Evolutionary conservation across 2,888 invertebrate species (phyloP).

Genomic region (Odontocerum albicorne): DNA sequence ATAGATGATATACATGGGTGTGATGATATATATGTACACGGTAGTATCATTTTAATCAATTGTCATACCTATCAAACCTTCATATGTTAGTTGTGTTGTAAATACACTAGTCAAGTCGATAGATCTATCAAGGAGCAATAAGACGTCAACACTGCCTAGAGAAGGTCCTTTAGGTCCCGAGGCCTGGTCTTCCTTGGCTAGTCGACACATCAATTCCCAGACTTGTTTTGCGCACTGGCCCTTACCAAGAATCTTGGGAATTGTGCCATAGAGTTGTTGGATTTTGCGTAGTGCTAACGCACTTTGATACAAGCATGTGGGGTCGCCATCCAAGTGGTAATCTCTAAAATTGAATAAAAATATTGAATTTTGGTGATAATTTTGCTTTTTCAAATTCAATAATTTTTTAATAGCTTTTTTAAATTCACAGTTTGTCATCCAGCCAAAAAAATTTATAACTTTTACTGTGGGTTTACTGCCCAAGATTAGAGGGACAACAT

Average conservation of each 20-base stretch:
- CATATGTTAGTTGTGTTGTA: slow-evolving; percentile 94
- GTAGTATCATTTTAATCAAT: neutral
- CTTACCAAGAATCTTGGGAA: slow-evolving; percentile 87
- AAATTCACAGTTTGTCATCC: too few relatives aligned
- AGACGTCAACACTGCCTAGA: slow-evolving; percentile 78
- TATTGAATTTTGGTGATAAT: too few relatives aligned
- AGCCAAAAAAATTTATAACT: too few relatives aligned
- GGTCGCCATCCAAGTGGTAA: slow-evolving; percentile 86
- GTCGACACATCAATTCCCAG: slow-evolving; percentile 79
- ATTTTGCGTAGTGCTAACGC: slow-evolving; percentile 85
- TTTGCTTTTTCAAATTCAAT: too few relatives aligned
- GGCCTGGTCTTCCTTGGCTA: slow-evolving; percentile 67
- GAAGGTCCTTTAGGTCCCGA: slow-evolving; percentile 50
- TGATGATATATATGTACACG: neutral
- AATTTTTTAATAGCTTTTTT: too few relatives aligned
- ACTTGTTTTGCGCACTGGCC: slow-evolving; percentile 87
- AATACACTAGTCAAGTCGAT: slow-evolving; percentile 91
- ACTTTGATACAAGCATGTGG: slow-evolving; percentile 82
- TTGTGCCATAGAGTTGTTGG: slow-evolving; percentile 87
- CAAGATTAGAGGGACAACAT: too few relatives aligned
- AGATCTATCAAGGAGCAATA: slow-evolving; percentile 87
- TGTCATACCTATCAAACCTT: slow-evolving; percentile 80
- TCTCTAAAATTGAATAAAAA: slow-evolving; percentile 72
- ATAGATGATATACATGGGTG: too few relatives aligned
- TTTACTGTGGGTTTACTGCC: too few relatives aligned